Evolutionary conservation across 2,888 invertebrate species (phyloP).

Genomic region (Boloria euphrosyne): DNA sequence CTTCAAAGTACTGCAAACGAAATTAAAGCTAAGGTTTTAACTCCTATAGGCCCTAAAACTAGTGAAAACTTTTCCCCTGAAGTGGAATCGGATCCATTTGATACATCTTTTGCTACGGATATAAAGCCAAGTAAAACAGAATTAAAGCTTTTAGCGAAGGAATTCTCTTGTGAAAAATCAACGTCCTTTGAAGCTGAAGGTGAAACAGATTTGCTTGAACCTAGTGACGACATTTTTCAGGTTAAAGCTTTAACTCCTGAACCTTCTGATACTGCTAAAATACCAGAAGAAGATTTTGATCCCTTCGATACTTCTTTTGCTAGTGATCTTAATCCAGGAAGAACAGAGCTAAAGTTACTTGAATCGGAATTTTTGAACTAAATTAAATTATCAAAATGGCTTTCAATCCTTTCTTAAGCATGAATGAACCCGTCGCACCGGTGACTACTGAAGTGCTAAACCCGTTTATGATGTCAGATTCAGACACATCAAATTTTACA

Average conservation of each 20-base stretch:
- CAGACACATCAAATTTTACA: conserved; percentile 53
- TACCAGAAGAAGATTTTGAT: conserved; percentile 81
- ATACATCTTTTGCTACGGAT: conserved; percentile 91
- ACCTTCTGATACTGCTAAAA: conserved; percentile 58
- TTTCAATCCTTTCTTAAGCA: conserved; percentile 90
- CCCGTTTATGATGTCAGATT: conserved; percentile 85
- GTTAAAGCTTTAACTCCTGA: conserved; percentile 89
- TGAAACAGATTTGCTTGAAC: conserved; percentile 74
- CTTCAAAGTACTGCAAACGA: conserved; percentile 60
- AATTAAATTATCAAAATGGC: conserved; percentile 80
- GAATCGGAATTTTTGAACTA: conserved; percentile 86
- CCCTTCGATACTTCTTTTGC: conserved; percentile 94
- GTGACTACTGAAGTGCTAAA: conserved; percentile 82
- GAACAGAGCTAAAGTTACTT: conserved; percentile 88
- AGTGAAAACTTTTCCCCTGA: conserved; percentile 62
- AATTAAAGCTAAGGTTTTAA: conserved; percentile 85
- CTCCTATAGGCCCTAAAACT: conserved; percentile 64
- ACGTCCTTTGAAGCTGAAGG: conserved; percentile 54
- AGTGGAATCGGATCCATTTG: conserved; percentile 89
- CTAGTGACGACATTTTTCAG: conserved; percentile 81
- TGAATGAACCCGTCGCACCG: conserved; percentile 83
- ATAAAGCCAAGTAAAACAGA: conserved; percentile 90
- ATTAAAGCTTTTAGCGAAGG: conserved; percentile 88
- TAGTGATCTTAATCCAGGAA: conserved; percentile 87
- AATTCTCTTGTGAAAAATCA: conserved; percentile 83